A percentile compares a stretch with the other conserved stretches of the same genome.
These are phyloP conservation scores for Progne subis DNA, from an alignment of 2,113 vertebrate species.

Conservation along the genomic window DNA sequence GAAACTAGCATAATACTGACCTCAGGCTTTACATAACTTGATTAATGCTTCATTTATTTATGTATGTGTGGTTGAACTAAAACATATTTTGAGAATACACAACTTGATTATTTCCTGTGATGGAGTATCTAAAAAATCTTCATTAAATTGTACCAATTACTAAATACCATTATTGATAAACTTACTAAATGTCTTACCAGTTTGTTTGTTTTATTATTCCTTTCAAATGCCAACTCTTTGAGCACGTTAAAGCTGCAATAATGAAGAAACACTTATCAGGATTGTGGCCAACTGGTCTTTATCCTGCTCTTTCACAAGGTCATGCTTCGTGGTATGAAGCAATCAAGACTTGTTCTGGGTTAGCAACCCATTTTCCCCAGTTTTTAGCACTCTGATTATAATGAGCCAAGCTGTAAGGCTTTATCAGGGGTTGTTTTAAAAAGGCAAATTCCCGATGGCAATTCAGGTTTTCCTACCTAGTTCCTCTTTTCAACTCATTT, in stretches of 20 bases:
- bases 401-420: background rate
- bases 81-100: background rate
- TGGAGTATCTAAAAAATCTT: background rate
- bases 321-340: background rate
- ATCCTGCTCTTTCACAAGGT: background rate
- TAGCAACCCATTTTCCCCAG: background rate
- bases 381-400: background rate
- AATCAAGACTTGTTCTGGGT: background rate
- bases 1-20: background rate
- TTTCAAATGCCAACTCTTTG: background rate
- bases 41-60: background rate
- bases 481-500: background rate
- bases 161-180: background rate
- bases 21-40: background rate
- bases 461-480: background rate
- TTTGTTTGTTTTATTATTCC: background rate
- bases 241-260: background rate
- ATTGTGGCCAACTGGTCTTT: background rate
- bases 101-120: background rate
- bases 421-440: background rate
- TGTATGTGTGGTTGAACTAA: background rate
- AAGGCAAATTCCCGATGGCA: background rate
- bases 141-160: background rate
- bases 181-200: background rate
- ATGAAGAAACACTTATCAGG: background rate